phyloP scores from a whole-genome alignment of 1,140 invertebrate genomes.

The Fopius arisanus region DNA sequence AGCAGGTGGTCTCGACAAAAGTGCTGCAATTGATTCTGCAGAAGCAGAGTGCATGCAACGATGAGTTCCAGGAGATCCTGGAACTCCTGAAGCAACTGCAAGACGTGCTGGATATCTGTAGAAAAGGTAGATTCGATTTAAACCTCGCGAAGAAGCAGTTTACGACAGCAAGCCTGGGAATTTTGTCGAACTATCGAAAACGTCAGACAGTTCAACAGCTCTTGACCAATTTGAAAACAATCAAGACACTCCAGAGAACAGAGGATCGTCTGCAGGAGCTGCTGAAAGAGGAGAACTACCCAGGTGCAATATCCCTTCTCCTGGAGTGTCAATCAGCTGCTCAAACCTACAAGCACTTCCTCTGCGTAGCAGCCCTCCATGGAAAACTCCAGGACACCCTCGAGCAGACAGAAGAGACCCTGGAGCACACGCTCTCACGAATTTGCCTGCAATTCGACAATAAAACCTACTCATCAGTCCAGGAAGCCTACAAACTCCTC shows the following conservation, averaged over 20 bases:
- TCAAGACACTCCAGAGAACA: slow-evolving; percentile 86
- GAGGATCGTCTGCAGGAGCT: slow-evolving; percentile 85
- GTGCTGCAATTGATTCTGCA: slow-evolving; percentile 90
- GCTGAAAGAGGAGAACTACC: slow-evolving; percentile 85
- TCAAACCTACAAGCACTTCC: slow-evolving; percentile 81
- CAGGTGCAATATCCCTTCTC: slow-evolving; percentile 86
- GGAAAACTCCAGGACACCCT: slow-evolving; percentile 91
- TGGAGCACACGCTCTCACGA: slow-evolving; percentile 86
- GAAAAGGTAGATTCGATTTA: slow-evolving; percentile 75
- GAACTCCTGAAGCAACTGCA: slow-evolving; percentile 79
- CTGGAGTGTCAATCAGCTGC: slow-evolving; percentile 89
- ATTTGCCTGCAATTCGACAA: slow-evolving; percentile 78
- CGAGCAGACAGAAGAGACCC: slow-evolving; percentile 88
- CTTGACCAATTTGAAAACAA: slow-evolving; percentile 80
- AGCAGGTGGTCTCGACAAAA: slow-evolving; percentile 89
- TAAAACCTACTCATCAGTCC: slow-evolving; percentile 78
- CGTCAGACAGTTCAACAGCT: slow-evolving; percentile 81
- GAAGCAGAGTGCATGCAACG: slow-evolving; percentile 84
- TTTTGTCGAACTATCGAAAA: slow-evolving; percentile 87
- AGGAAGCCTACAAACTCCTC: slow-evolving; percentile 84
- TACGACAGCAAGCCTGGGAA: slow-evolving; percentile 83
- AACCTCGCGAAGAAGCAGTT: slow-evolving; percentile 80
- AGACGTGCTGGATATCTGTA: slow-evolving; percentile 75
- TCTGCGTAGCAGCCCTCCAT: slow-evolving; percentile 85
- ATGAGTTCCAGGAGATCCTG: slow-evolving; percentile 83